A percentile compares a stretch with the other conserved stretches of the same genome.
Conservation (phyloP, 2,113 vertebrate species). For the Dasyornis broadbenti region DNA sequence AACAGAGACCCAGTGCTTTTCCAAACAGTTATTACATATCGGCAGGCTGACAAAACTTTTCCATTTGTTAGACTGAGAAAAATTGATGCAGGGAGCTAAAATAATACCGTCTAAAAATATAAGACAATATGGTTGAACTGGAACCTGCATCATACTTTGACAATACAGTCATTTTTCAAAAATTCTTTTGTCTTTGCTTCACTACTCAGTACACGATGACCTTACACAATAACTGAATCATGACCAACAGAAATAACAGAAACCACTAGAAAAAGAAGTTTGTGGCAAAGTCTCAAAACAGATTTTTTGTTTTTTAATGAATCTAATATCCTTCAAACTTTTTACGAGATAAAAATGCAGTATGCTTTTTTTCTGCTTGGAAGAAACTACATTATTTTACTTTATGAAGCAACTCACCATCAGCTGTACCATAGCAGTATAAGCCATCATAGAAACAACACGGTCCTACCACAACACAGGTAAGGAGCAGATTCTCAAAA, state of each 20-base stretch:
- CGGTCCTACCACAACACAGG: fast-evolving
- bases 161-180: not conserved
- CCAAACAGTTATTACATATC: not conserved
- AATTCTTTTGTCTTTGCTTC: not conserved
- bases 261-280: not conserved
- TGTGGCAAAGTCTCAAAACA: not conserved
- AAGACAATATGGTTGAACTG: not conserved
- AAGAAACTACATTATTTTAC: not conserved
- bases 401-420: not conserved
- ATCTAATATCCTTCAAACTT: not conserved
- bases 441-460: not conserved
- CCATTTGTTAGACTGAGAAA: not conserved
- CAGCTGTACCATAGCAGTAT: not conserved
- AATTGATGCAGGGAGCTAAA: not conserved
- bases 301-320: fast-evolving
- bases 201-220: not conserved
- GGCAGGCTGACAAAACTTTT: not conserved
- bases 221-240: not conserved
- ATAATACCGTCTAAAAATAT: not conserved
- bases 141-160: not conserved
- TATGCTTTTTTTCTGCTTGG: not conserved
- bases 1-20: not conserved
- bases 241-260: not conserved
- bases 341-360: not conserved
- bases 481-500: not conserved